phyloP scores from a whole-genome alignment of 2,113 vertebrate species.

The Brachyistius frenatus region DNA sequence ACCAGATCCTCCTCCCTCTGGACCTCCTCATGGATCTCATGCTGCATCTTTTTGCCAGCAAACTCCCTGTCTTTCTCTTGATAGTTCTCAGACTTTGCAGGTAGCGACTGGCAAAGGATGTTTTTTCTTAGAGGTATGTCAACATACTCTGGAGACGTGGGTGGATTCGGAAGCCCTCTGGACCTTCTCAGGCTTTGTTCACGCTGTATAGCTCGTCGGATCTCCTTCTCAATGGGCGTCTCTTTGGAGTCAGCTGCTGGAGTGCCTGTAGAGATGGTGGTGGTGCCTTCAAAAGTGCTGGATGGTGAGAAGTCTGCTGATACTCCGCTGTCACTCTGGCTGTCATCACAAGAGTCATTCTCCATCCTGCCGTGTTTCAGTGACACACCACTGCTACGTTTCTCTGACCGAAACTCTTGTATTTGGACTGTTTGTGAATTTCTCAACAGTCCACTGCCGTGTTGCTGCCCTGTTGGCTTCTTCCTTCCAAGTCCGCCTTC shows the following conservation, averaged over 20 bases:
- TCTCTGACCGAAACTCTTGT: conserved; percentile 18
- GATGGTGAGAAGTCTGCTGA: conserved; percentile 73
- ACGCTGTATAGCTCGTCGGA: conserved; percentile 85
- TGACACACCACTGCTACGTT: conserved; percentile 6
- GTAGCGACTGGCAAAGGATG: conserved; percentile 59
- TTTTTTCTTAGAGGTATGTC: conserved; percentile 86
- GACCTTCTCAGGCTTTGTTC: conserved; percentile 92
- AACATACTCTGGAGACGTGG: conserved; percentile 79
- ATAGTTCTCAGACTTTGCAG: conserved; percentile 68
- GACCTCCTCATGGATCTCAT: conserved; percentile 86
- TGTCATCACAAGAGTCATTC: conserved; percentile 72
- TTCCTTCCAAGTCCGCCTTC: conserved; percentile 43
- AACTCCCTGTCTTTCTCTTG: conserved; percentile 86
- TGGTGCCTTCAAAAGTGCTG: conserved; percentile 58
- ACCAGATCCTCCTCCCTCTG: conserved; percentile 87
- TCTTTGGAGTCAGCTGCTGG: conserved; percentile 70
- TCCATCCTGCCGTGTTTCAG: conserved; percentile 71
- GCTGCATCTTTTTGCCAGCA: conserved; percentile 90
- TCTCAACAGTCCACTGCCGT: conserved; percentile 12
- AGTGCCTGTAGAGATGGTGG: background rate
- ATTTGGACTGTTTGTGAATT: conserved; percentile 22
- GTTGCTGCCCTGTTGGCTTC: conserved; percentile 29
- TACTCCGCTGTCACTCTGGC: conserved; percentile 76
- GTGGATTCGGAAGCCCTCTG: conserved; percentile 85
- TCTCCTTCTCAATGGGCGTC: conserved; percentile 93